Evolutionary conservation across 2,113 vertebrate genomes (phyloP), one percentile per base, ranked within the genome.

Genomic region (Miniopterus natalensis): DNA sequence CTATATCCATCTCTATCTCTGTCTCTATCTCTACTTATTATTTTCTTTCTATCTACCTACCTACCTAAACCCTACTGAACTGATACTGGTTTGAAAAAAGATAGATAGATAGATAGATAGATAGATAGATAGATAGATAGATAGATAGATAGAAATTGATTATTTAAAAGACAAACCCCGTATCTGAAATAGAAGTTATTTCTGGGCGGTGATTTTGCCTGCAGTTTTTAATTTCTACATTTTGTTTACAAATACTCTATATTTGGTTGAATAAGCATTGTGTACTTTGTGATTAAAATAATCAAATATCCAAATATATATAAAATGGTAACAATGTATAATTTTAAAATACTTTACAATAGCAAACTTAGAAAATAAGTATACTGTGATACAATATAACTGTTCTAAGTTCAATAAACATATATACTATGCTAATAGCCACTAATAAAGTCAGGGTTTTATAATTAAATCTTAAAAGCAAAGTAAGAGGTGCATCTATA

Each of bases 351-450:
- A n/a, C 2, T 49, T 27, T 80, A 40, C 15, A 31, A 51, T 93
- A 71, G 31, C 31, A 80, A 80, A 86, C n/a, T 91, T 86, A 65
- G 36, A 65, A 95, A 91, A 57, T 47, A 81, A 59, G 10, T 73
- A 81, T 81, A 73, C 20, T 63, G 2, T 81, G 47, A 47, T 80
- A 25, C 36, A 51, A 21, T 36, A 29, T 36, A 92, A 77, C 21
- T 85, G 78, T 77, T 85, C 29, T 27, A 29, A 9, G 1, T 91
- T 88, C 25, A 31, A 12, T 51, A 88, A 71, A 74, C 15, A 65
- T 31, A 61, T 21, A 7, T 42, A 51, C 27, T 57, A 5, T 68
- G 68, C n/a, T 84, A 51, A 88, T 61, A 61, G n/a, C 31, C 68
- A 36, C 18, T 65, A 36, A 18, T 15, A 31, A 85, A 12, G 21